A percentile compares a stretch with the other conserved stretches of the same genome.
These are phyloP conservation scores for Listronotus oregonensis DNA, from an alignment of 1,140 invertebrate genomes.

Conservation along the genomic window DNA sequence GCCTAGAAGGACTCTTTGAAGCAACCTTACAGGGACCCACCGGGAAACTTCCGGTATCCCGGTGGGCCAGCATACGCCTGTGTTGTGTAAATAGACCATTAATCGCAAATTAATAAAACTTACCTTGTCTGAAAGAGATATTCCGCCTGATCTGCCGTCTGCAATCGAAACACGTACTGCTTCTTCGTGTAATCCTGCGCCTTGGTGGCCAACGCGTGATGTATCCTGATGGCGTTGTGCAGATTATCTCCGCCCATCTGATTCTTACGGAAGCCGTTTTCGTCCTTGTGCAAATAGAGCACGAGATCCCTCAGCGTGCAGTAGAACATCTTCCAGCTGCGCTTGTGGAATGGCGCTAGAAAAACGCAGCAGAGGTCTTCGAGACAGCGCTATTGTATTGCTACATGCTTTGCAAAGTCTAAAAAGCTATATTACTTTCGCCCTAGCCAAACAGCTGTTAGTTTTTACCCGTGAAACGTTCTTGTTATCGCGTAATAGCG, in stretches of 20 bases:
- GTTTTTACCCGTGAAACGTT: neutral
- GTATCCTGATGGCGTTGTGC: conserved; percentile 85
- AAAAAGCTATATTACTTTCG: conserved; percentile 22
- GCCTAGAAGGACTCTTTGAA: too few species aligned
- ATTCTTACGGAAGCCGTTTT: conserved; percentile 86
- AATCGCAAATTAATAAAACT: conserved; percentile 15
- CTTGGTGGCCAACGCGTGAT: conserved; percentile 92
- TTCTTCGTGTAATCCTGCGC: conserved; percentile 98
- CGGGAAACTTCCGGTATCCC: too few species aligned
- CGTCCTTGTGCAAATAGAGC: conserved; percentile 95
- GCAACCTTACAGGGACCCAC: too few species aligned
- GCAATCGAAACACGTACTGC: conserved; percentile 93
- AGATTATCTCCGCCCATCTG: conserved; percentile 71
- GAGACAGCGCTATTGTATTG: conserved; percentile 57
- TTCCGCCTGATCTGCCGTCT: conserved; percentile 95
- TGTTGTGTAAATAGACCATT: too few species aligned
- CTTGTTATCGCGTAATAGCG: too few species aligned
- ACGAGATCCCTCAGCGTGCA: conserved; percentile 94
- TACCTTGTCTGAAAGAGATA: conserved; percentile 97
- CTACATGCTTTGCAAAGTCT: conserved; percentile 52
- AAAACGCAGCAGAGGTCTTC: conserved; percentile 58
- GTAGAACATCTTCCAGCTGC: conserved; percentile 99
- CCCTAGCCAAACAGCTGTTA: conserved; percentile 7
- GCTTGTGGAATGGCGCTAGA: conserved; percentile 93
- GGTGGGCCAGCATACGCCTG: too few species aligned